A percentile compares a stretch with the other conserved stretches of the same genome.
These are phyloP conservation scores for Cistogaster globosa DNA, from an alignment of 2,888 invertebrate species.

Conservation along the genomic window DNA sequence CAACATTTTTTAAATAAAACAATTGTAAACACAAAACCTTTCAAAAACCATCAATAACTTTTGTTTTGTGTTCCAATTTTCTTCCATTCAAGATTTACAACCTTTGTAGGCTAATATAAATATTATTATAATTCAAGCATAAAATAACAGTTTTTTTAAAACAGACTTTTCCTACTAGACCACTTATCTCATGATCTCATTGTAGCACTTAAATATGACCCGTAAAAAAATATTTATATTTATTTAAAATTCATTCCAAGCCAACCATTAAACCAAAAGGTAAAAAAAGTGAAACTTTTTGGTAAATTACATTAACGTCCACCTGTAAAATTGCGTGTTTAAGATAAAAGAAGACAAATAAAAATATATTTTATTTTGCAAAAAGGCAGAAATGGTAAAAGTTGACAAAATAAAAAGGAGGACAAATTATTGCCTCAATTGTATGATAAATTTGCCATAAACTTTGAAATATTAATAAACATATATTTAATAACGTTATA, in stretches of 20 bases:
- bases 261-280: not conserved
- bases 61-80: too few relatives aligned
- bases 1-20: too few relatives aligned
- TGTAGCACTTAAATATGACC: slow-evolving; percentile 26
- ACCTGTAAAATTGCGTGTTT: slow-evolving; percentile 55
- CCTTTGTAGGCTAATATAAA: not conserved
- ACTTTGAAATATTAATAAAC: slow-evolving; percentile 53
- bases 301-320: slow-evolving; percentile 46
- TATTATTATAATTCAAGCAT: slow-evolving; percentile 20
- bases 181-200: slow-evolving; percentile 30
- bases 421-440: slow-evolving; percentile 46
- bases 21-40: too few relatives aligned
- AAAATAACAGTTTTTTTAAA: slow-evolving; percentile 31
- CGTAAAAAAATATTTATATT: slow-evolving; percentile 24
- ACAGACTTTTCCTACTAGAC: slow-evolving; percentile 29
- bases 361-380: not conserved
- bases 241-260: not conserved
- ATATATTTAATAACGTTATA: not conserved
- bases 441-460: slow-evolving; percentile 62
- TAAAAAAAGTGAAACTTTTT: slow-evolving; percentile 18
- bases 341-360: slow-evolving; percentile 33
- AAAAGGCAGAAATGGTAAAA: not conserved
- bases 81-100: too few relatives aligned
- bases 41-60: too few relatives aligned
- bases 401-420: not conserved